Base-by-base conservation (phyloP, 2,797 vertebrate genomes). In the Spinibarbus caldwelli region DNA sequence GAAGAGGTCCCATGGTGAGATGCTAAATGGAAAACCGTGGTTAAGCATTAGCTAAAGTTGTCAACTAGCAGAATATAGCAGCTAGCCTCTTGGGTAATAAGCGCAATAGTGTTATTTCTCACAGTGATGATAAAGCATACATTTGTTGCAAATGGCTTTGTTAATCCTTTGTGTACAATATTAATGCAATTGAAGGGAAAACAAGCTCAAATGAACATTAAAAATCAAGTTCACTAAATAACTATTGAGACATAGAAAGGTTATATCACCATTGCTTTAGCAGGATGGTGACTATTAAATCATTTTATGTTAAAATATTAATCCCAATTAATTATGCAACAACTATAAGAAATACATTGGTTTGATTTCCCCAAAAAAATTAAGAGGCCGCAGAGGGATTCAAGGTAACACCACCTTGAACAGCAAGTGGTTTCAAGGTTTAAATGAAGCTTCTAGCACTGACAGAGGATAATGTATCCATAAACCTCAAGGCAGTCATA, bases 401-500 rank as follows among this genome's bases (percentile, higher is more conserved):
- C 45, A 54, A 43, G 26, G 62, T 68, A 78, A 70, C 21, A 34
- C 34, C 49, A 77, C 75, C 38, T 70, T n/a, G 73, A 78, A 36
- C 52, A 78, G n/a, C 23, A 70, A 78, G 36, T 7, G 67, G 19
- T 71, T 59, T 79, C 36, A 62, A 71, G 52, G 66, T 85, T 85
- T 79, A 85, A 85, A 79, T 71, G 15, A 85, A 77, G 62, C 19
- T 12, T 71, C 66, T 47, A 43, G 66, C 14, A 67, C 83, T 45
- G 66, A 71, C 49, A 45, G 49, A 71, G 6, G 26, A 79, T 79
- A 85, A 85, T 72, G 66, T 47, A 62, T 72, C 41, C 29, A 71
- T 59, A 79, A 85, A 79, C 47, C 75, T 59, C 47, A 78, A 78
- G 75, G 49, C 36, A 84, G 83, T 34, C 19, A 57, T 70, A n/a